These are phyloP conservation scores for Cephalopterus ornatus DNA, from an alignment of 2,113 vertebrate species.

Conservation along the genomic window DNA sequence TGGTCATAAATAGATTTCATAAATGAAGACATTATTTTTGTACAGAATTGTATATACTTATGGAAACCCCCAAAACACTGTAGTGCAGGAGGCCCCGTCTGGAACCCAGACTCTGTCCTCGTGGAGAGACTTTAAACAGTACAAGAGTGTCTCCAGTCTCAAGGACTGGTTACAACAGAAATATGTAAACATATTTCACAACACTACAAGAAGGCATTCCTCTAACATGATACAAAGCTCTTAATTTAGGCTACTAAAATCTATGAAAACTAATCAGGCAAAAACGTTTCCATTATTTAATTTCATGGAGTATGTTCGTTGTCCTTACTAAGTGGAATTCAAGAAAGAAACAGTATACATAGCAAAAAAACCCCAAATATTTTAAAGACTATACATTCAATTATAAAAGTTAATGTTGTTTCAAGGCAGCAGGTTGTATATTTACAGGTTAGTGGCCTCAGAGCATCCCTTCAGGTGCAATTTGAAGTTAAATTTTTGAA, in stretches of 20 bases:
- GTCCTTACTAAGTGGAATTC: background rate
- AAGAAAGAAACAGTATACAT: background rate
- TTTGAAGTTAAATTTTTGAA: background rate
- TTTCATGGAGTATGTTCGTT: background rate
- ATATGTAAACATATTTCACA: background rate
- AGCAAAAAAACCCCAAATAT: background rate
- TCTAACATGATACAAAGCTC: background rate
- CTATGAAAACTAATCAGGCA: background rate
- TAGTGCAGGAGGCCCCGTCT: background rate
- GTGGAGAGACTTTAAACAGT: background rate
- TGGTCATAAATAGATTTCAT: background rate
- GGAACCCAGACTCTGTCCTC: background rate
- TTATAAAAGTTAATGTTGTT: background rate
- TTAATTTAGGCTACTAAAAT: background rate
- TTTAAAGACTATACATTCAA: background rate
- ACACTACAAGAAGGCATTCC: background rate
- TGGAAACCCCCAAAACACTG: background rate
- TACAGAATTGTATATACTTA: background rate
- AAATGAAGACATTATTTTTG: background rate
- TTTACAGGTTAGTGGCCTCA: background rate
- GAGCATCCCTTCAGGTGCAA: background rate
- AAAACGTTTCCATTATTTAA: background rate
- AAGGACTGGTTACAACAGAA: background rate
- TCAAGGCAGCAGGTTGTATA: background rate
- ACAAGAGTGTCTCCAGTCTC: background rate